Conservation (phyloP, 2,888 invertebrate species). For the Tiphia femorata region DNA sequence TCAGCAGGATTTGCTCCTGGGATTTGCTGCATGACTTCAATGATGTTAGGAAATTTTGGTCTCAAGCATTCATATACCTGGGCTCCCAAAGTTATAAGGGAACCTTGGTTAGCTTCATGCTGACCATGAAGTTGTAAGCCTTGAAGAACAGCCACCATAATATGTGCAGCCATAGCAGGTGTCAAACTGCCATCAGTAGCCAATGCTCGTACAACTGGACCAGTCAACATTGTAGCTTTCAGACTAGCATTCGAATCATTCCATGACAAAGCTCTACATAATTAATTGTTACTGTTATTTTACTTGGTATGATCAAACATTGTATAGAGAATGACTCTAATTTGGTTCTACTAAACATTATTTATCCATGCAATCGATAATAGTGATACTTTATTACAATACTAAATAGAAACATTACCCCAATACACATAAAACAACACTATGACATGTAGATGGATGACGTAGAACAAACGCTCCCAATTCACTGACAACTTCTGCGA, state of each 20-base stretch:
- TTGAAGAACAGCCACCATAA: conserved; percentile 82
- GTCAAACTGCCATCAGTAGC: conserved; percentile 76
- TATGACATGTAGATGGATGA: conserved; percentile 76
- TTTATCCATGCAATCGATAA: not conserved
- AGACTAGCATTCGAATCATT: conserved; percentile 86
- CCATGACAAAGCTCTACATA: conserved; percentile 81
- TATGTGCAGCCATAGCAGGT: conserved; percentile 78
- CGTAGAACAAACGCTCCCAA: conserved; percentile 82
- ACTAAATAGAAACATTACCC: conserved; percentile 63
- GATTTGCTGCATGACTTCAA: conserved; percentile 78
- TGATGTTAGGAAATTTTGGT: conserved; percentile 81
- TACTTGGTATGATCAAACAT: too few species aligned
- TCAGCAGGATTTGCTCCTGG: conserved; percentile 86
- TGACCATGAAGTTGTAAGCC: conserved; percentile 90
- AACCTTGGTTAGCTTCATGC: conserved; percentile 89
- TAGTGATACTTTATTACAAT: not conserved
- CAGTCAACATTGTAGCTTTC: conserved; percentile 82
- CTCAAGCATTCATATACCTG: conserved; percentile 88
- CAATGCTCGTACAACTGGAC: conserved; percentile 79
- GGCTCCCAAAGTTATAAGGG: conserved; percentile 83
- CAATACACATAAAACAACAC: conserved; percentile 75
- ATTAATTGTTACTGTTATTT: too few species aligned
- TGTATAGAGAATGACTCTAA: too few species aligned
- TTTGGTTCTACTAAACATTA: not conserved
- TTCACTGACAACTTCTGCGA: conserved; percentile 85